Evolutionary conservation across 30 jellyfish, hydroid and myxozoan species (phyloP).

Genomic region (Sanderia malayensis): DNA sequence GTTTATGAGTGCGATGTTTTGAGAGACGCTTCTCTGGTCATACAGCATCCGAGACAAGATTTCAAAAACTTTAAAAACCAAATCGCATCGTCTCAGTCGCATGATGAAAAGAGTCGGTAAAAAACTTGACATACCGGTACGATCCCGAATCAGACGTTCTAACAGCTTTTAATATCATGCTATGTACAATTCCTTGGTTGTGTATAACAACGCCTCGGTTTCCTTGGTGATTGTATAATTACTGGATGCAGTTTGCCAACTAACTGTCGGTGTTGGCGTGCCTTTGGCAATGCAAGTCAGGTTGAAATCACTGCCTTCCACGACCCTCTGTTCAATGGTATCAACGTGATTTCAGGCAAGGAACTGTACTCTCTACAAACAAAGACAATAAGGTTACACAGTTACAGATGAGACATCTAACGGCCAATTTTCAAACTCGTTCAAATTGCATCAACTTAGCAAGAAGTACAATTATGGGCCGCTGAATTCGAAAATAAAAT

Average conservation of each 20-base stretch:
- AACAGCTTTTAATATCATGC: slow-evolving; percentile 26
- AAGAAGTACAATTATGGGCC: too few species aligned
- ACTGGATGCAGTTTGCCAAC: slow-evolving; percentile 64
- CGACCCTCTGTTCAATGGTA: slow-evolving; percentile 57
- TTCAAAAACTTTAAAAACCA: too few species aligned
- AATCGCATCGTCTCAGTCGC: too few species aligned
- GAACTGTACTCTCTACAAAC: slow-evolving; percentile 45
- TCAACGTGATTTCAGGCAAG: slow-evolving; percentile 56
- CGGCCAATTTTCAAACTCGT: too few species aligned
- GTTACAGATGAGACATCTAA: too few species aligned
- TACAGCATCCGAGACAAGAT: too few species aligned
- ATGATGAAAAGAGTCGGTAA: too few species aligned
- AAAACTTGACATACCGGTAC: slow-evolving; percentile 42
- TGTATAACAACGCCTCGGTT: slow-evolving; percentile 53
- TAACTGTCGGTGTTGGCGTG: slow-evolving; percentile 56
- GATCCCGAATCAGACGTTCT: slow-evolving; percentile 58
- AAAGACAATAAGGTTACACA: too few species aligned
- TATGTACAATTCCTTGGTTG: slow-evolving; percentile 34
- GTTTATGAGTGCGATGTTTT: too few species aligned
- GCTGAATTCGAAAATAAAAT: too few species aligned
- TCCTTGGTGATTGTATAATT: slow-evolving; percentile 42
- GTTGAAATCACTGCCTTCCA: slow-evolving; percentile 50
- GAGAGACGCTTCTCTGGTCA: too few species aligned
- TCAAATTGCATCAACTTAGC: too few species aligned
- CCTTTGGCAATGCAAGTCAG: slow-evolving; percentile 71